Conservation (phyloP, 2,113 vertebrate species). For the Dinomys branickii region DNA sequence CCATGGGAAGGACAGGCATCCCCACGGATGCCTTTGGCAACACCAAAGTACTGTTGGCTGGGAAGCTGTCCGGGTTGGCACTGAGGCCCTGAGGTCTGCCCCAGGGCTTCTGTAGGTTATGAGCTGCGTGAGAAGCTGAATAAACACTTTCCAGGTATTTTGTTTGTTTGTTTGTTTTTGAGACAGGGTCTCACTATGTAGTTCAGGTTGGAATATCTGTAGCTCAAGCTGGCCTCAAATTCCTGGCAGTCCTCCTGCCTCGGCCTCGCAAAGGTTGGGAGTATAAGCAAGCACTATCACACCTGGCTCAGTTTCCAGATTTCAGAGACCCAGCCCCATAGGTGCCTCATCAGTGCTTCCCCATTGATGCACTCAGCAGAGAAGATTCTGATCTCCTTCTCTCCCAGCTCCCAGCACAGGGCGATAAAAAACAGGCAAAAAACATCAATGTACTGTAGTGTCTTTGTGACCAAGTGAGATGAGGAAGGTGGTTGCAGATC, state of each 20-base stretch:
- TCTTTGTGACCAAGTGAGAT: not conserved
- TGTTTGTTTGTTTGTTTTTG: not conserved
- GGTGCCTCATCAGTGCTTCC: not conserved
- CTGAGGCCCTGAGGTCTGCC: not conserved
- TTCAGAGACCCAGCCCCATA: not conserved
- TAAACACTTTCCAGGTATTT: not conserved
- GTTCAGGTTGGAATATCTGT: not conserved
- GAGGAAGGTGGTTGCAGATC: not conserved
- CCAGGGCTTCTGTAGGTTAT: not conserved
- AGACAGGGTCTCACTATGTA: not conserved
- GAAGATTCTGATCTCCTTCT: not conserved
- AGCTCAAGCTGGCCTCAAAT: not conserved
- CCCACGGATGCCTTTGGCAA: too few species aligned
- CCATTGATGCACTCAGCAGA: rapidly evolving
- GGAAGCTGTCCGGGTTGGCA: not conserved
- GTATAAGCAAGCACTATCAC: not conserved
- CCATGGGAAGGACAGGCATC: not conserved
- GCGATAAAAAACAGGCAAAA: not conserved
- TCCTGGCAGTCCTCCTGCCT: not conserved
- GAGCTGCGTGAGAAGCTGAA: not conserved
- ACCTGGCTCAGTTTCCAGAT: not conserved
- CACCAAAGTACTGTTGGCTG: rapidly evolving
- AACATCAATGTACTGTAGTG: not conserved
- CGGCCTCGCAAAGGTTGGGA: not conserved
- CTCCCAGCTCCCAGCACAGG: not conserved